Evolutionary conservation across 2,797 vertebrate species (phyloP).

Genomic region (Neosalanx taihuensis): DNA sequence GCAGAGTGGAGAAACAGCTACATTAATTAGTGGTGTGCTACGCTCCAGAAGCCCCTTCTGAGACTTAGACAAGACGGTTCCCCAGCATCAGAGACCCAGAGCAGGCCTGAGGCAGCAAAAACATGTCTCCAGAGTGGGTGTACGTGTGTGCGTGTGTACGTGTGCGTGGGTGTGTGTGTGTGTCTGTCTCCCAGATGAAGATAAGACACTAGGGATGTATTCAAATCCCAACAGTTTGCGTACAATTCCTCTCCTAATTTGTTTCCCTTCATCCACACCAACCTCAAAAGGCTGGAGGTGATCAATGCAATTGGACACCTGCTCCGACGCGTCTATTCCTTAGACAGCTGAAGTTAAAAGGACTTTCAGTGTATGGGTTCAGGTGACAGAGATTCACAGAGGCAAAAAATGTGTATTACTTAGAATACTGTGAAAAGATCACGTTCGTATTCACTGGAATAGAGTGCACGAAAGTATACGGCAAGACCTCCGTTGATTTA

Average conservation of each 20-base stretch:
- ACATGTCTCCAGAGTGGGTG: slow-evolving; percentile 11
- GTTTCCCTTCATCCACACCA: neutral
- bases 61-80: slow-evolving; percentile 24
- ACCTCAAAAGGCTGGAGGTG: neutral
- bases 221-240: slow-evolving; percentile 9
- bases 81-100: slow-evolving; percentile 26
- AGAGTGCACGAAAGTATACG: neutral
- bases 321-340: neutral
- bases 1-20: slow-evolving; percentile 79
- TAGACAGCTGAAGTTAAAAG: neutral
- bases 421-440: neutral
- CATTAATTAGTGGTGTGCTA: slow-evolving; percentile 68
- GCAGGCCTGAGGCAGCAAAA: slow-evolving; percentile 28
- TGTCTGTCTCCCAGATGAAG: neutral
- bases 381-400: neutral
- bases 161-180: slow-evolving; percentile 1
- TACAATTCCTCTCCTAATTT: neutral
- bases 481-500: neutral
- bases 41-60: slow-evolving; percentile 64
- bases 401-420: neutral
- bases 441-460: neutral
- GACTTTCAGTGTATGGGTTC: neutral
- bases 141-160: slow-evolving; percentile 9
- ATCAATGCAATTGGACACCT: neutral
- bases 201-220: slow-evolving; percentile 2